Conservation (phyloP, 2,888 invertebrate species). For the Brachylomia viminalis region DNA sequence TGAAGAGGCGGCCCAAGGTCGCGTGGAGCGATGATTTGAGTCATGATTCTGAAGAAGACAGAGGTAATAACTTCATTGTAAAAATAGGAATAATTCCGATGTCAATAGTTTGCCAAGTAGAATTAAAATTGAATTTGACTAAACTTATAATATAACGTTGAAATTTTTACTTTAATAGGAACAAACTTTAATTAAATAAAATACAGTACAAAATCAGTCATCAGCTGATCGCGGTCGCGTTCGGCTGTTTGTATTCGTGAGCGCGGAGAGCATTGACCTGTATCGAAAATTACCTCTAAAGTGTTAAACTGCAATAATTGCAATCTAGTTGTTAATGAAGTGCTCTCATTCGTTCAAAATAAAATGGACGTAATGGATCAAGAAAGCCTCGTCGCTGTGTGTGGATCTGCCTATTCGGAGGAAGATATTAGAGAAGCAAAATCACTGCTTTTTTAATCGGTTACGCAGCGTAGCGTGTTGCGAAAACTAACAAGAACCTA, state of each 20-base stretch:
- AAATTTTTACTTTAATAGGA: too few relatives aligned
- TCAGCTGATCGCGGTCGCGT: neutral
- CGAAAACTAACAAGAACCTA: too few relatives aligned
- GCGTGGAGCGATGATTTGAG: conserved; percentile 89
- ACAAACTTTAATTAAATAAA: too few relatives aligned
- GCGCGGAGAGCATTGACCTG: neutral
- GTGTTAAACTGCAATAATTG: neutral
- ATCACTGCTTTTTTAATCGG: too few relatives aligned
- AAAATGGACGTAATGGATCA: neutral
- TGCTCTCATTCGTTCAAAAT: neutral
- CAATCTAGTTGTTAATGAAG: neutral
- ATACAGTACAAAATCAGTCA: too few relatives aligned
- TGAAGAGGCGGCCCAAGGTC: conserved; percentile 77
- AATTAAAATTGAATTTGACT: neutral
- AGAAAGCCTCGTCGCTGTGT: neutral
- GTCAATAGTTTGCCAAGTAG: neutral
- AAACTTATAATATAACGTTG: too few relatives aligned
- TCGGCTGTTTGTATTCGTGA: neutral
- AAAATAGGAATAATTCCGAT: neutral
- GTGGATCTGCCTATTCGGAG: neutral
- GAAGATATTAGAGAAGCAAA: neutral
- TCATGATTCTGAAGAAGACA: conserved; percentile 88
- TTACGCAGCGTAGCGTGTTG: too few relatives aligned
- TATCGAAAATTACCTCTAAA: neutral
- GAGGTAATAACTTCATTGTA: conserved; percentile 75